Evolutionary conservation across 2,113 vertebrate genomes (phyloP).

Genomic region (Xerus inauris): DNA sequence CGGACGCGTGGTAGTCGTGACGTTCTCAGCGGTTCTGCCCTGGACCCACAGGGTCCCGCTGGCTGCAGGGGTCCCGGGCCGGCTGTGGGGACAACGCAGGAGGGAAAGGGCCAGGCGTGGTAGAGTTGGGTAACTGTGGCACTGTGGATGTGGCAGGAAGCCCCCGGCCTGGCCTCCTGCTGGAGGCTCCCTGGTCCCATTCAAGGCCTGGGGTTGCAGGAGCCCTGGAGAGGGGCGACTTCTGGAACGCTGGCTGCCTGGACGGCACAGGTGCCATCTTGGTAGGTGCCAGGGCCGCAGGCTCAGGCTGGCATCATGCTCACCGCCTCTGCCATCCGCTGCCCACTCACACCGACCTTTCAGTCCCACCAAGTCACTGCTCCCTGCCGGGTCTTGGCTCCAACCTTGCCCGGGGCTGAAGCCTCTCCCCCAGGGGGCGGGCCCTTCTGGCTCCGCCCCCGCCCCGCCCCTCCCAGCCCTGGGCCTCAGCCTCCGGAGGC

Average conservation of each 20-base stretch:
- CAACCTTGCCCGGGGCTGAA: background rate
- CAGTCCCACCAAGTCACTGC: accelerated
- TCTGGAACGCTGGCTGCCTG: background rate
- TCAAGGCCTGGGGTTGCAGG: background rate
- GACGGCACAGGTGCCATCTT: no score
- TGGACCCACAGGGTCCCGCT: no score
- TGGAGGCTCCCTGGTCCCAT: background rate
- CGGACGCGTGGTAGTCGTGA: no score
- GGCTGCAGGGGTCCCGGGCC: background rate
- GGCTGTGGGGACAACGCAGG: background rate
- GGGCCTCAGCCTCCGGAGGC: no score
- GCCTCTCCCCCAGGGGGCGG: accelerated
- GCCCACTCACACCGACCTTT: background rate
- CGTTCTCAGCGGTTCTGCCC: background rate
- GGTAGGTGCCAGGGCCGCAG: background rate
- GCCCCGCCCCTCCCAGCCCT: background rate
- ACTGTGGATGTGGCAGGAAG: background rate
- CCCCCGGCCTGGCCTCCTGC: background rate
- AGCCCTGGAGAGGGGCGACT: background rate
- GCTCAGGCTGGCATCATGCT: background rate
- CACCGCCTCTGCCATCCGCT: background rate
- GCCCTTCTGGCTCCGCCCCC: accelerated
- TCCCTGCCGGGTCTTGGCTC: background rate
- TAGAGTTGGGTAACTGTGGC: accelerated
- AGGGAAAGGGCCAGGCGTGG: accelerated